Evolutionary conservation across 2,797 vertebrate genomes (phyloP).

Genomic region (Valencia hispanica): DNA sequence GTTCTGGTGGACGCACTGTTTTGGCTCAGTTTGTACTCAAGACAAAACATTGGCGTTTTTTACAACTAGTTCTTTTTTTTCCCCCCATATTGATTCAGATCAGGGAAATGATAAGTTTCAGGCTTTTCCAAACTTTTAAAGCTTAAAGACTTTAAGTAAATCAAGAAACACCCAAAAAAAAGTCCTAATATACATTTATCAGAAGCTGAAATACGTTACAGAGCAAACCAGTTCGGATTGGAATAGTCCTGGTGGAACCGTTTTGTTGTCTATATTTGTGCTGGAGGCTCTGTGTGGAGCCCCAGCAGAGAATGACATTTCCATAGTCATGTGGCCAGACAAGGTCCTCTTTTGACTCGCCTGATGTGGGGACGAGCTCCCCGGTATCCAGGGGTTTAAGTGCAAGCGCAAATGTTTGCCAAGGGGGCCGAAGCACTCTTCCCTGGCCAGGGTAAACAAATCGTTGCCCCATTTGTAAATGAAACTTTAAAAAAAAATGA

Average conservation of each 20-base stretch:
- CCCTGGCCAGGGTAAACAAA: conserved; percentile 83
- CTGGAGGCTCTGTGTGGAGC: conserved; percentile 15
- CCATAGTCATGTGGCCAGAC: conserved; percentile 64
- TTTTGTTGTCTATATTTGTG: conserved; percentile 20
- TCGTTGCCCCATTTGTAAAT: conserved; percentile 85
- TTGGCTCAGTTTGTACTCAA: too few relatives aligned
- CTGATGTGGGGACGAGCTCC: conserved; percentile 62
- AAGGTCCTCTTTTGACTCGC: conserved; percentile 67
- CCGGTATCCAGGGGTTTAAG: conserved; percentile 73
- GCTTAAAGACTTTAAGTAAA: neutral
- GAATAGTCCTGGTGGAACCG: neutral
- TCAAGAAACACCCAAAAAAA: neutral
- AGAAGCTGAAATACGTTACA: neutral
- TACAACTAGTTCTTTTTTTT: too few relatives aligned
- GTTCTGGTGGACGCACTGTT: too few relatives aligned
- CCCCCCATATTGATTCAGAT: too few relatives aligned
- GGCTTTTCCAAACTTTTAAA: too few relatives aligned
- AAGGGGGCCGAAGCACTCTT: conserved; percentile 76
- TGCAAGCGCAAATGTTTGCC: conserved; percentile 84
- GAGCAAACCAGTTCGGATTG: neutral
- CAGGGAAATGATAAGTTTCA: too few relatives aligned
- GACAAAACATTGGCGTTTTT: too few relatives aligned
- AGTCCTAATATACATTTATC: neutral
- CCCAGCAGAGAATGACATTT: conserved; percentile 53
- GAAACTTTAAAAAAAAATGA: conserved; percentile 56